A percentile compares a stretch with the other conserved stretches of the same genome.
These are phyloP conservation scores for Merodon equestris DNA, from an alignment of 2,888 invertebrate genomes.

Conservation along the genomic window DNA sequence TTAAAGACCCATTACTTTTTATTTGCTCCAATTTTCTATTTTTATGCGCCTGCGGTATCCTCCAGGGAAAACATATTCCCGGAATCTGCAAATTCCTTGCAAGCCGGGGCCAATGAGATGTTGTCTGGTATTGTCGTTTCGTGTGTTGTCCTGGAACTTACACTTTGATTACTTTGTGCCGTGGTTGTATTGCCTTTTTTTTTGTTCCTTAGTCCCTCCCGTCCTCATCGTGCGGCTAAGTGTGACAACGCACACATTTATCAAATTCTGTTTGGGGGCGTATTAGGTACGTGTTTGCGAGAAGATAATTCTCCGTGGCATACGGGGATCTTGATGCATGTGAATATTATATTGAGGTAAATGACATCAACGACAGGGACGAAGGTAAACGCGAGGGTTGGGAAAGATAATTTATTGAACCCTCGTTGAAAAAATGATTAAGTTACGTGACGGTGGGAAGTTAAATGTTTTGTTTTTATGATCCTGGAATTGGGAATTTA, in stretches of 20 bases:
- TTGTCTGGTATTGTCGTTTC: conserved; percentile 32
- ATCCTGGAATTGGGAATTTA: conserved; percentile 9
- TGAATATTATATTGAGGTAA: conserved; percentile 40
- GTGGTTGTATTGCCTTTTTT: conserved; percentile 8
- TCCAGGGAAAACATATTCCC: conserved; percentile 26
- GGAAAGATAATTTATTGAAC: conserved; percentile 59
- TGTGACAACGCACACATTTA: conserved; percentile 45
- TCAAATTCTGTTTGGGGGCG: conserved; percentile 34
- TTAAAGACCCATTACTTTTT: conserved; percentile 64
- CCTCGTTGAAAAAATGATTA: conserved; percentile 61
- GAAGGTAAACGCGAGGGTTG: conserved; percentile 13
- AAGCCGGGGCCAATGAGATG: conserved; percentile 16
- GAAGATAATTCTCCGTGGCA: conserved; percentile 22
- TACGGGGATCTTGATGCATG: conserved; percentile 50
- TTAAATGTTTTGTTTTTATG: conserved; percentile 27
- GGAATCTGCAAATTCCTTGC: conserved; percentile 18
- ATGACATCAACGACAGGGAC: conserved; percentile 24
- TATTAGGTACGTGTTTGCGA: conserved; percentile 24
- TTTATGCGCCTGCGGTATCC: conserved; percentile 49
- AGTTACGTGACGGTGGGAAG: conserved; percentile 58
- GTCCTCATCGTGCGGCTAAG: conserved; percentile 10
- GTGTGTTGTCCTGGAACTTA: conserved; percentile 37
- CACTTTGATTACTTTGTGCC: conserved; percentile 33
- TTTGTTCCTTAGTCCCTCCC: conserved; percentile 1
- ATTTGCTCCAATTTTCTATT: conserved; percentile 62